Percentiles rank a stretch among this genome's conserved stretches.
These are phyloP conservation scores for Megamerina dolium DNA, from an alignment of 2,888 invertebrate genomes.

Conservation along the genomic window DNA sequence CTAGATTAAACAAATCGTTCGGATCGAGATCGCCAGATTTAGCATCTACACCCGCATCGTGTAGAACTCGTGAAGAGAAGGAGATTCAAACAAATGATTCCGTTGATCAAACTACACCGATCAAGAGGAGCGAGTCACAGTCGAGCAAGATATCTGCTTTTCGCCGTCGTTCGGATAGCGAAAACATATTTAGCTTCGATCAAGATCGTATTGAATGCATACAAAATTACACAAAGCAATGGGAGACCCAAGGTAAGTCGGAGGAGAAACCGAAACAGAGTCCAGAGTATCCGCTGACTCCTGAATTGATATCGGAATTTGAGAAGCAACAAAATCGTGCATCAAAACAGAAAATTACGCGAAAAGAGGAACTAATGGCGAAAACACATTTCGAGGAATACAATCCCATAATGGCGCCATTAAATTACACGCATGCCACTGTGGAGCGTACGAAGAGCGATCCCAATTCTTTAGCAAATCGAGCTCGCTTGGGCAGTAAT, in stretches of 20 bases:
- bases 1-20: slow-evolving; percentile 52
- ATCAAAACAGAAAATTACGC: slow-evolving; percentile 52
- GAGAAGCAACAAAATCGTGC: slow-evolving; percentile 52
- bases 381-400: slow-evolving; percentile 66
- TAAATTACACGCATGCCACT: slow-evolving; percentile 62
- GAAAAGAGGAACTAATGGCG: slow-evolving; percentile 61
- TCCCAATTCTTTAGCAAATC: slow-evolving; percentile 70
- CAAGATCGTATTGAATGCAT: slow-evolving; percentile 69
- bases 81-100: slow-evolving; percentile 44
- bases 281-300: slow-evolving; percentile 52
- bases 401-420: slow-evolving; percentile 59
- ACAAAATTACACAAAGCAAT: slow-evolving; percentile 52
- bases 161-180: slow-evolving; percentile 63
- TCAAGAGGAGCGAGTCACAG: slow-evolving; percentile 36
- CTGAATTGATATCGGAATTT: slow-evolving; percentile 58
- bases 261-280: slow-evolving; percentile 56
- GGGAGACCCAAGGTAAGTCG: slow-evolving; percentile 40
- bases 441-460: slow-evolving; percentile 83
- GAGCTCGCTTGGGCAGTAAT: slow-evolving; percentile 66
- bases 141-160: slow-evolving; percentile 48
- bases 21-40: slow-evolving; percentile 43
- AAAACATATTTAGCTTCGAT: slow-evolving; percentile 69
- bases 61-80: slow-evolving; percentile 39
- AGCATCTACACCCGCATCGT: slow-evolving; percentile 32
- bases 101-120: slow-evolving; percentile 36